Evolutionary conservation across 2,113 vertebrate species (phyloP).

Genomic region (Etia nguti): DNA sequence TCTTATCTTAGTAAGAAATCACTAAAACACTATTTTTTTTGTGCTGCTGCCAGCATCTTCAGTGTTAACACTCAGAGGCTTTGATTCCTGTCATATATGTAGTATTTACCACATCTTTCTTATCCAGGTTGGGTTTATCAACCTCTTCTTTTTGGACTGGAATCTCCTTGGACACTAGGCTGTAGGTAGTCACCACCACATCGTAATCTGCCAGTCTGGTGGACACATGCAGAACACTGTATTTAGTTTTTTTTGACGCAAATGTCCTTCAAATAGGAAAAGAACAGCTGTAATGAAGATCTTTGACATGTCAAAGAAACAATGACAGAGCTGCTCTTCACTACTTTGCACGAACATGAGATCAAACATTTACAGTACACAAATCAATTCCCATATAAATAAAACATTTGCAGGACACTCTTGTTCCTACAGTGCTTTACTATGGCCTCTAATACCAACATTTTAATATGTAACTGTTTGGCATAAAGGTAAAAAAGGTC

Average conservation of each 20-base stretch:
- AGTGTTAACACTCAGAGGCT: background rate
- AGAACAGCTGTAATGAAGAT: background rate
- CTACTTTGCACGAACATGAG: background rate
- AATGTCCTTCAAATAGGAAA: background rate
- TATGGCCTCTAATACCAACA: background rate
- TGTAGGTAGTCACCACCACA: constrained; percentile 92
- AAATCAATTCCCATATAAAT: background rate
- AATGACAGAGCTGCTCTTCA: background rate
- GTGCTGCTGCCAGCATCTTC: background rate
- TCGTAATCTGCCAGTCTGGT: constrained; percentile 83
- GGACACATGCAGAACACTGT: background rate
- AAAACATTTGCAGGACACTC: background rate
- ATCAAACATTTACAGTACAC: background rate
- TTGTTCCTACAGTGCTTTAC: background rate
- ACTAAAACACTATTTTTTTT: background rate
- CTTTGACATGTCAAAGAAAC: background rate
- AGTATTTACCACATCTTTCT: constrained; percentile 61
- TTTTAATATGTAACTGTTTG: background rate
- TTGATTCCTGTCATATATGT: background rate
- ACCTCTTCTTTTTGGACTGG: constrained; percentile 78
- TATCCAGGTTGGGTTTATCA: constrained; percentile 62
- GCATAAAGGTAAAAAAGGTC: background rate
- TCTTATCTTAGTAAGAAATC: background rate
- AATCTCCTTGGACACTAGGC: constrained; percentile 86
- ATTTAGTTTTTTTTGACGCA: background rate